Base-by-base conservation (phyloP, 2,797 vertebrate species). In the Danionella dracula region DNA sequence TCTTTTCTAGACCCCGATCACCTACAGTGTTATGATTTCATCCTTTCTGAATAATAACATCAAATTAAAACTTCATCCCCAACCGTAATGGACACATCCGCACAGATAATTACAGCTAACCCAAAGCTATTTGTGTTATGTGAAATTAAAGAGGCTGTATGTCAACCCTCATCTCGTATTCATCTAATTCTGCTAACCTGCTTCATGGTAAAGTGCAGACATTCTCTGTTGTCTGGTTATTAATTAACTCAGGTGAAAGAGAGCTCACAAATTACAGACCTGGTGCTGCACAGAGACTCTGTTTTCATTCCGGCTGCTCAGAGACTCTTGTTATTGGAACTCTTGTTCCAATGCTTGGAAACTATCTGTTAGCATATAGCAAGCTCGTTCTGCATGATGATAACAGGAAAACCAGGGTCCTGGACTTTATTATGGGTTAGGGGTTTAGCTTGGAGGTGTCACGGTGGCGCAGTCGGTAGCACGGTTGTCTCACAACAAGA, bases 61-160 rank as follows among this genome's bases (percentile, higher is more conserved):
- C 68, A 59, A 71, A 66, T 75, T 77, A 76, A 68, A 50, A 64
- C 71, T 74, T 66, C 61, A 77, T 72, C 75, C 67, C 35, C 58
- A 69, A 73, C 68, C 68, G 75, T 71, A 80, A 79, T 79, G 50
- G 72, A 73, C 69, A 75, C 63, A 65, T 68, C 68, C 71, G n/a
- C n/a, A 20, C 66, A 73, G 78, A 73, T 80, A 75, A 81, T 79
- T 74, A 79, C 40, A 74, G 58, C 67, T 76, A 62, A 73, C 73
- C 70, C 62, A 61, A 54, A 76, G 75, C 75, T 75, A 74, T 76
- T 70, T 76, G 73, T 73, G 76, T 69, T 68, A 53, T 63, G 59
- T 23, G 54, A 74, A 78, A 74, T 61, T 68, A 57, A 54, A 70
- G 64, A 64, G 72, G 71, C 62, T 63, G 55, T 40, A 59, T 62